phyloP scores from a whole-genome alignment of 2,113 vertebrate genomes.

The Microtus richardsoni region DNA sequence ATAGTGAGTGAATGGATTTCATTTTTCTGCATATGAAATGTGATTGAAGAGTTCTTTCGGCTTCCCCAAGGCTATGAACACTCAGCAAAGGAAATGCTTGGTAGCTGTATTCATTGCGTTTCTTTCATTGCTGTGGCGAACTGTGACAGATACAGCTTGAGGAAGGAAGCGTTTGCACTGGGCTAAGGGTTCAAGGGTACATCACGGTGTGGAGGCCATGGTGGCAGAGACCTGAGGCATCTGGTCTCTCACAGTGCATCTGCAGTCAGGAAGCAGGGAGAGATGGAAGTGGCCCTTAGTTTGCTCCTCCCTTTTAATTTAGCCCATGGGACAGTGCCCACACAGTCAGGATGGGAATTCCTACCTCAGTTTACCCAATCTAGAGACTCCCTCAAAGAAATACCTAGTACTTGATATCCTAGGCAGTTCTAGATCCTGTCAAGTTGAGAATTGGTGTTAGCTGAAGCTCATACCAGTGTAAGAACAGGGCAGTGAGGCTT shows the following conservation, averaged over 20 bases:
- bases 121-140: not conserved
- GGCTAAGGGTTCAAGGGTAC: not conserved
- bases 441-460: not conserved
- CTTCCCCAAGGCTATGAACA: not conserved
- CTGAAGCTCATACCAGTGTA: not conserved
- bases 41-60: not conserved
- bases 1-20: not conserved
- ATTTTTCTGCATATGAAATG: not conserved
- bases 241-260: not conserved
- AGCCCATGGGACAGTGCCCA: not conserved
- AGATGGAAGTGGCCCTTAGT: not conserved
- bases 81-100: constrained; percentile 2
- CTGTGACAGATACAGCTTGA: not conserved
- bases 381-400: not conserved
- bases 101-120: not conserved
- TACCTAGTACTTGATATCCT: not conserved
- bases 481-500: not conserved
- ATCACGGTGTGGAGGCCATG: not conserved
- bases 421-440: not conserved
- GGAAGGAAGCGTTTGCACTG: not conserved
- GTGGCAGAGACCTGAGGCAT: not conserved
- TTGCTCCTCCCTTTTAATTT: not conserved
- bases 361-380: not conserved
- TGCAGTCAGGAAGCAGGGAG: not conserved
- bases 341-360: not conserved